phyloP scores from a whole-genome alignment of 2,797 vertebrate species.

The Catostomus latipinnis region DNA sequence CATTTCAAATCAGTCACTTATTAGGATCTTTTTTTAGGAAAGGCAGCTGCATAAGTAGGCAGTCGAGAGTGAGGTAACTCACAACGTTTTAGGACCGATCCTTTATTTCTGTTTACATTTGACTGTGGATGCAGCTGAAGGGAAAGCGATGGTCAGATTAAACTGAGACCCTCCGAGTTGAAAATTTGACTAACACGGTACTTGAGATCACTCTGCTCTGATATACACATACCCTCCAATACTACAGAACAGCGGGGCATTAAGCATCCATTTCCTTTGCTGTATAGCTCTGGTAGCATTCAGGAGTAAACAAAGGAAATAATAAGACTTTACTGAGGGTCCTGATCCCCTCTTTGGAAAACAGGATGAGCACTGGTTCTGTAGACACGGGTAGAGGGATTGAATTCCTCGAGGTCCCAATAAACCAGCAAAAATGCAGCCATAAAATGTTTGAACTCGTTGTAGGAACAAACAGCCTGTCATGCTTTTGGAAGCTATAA shows the following conservation, averaged over 20 bases:
- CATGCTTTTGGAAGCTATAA: not conserved
- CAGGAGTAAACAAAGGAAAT: conserved; percentile 38
- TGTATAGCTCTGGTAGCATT: conserved; percentile 35
- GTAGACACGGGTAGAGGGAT: not conserved
- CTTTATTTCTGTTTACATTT: conserved; percentile 3
- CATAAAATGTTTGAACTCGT: not conserved
- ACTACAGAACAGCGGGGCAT: conserved; percentile 19
- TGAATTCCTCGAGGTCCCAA: conserved; percentile 4
- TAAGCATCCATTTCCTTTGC: conserved; percentile 33
- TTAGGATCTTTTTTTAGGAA: too few relatives aligned
- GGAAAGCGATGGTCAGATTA: conserved; percentile 35
- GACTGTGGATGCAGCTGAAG: not conserved
- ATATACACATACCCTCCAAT: conserved; percentile 33
- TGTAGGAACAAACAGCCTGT: not conserved
- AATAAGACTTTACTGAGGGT: conserved; percentile 15
- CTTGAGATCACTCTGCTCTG: conserved; percentile 37
- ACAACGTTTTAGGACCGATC: not conserved
- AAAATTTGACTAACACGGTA: conserved; percentile 16
- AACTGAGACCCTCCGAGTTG: not conserved
- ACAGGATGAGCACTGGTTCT: conserved; percentile 49
- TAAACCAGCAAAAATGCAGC: conserved; percentile 6
- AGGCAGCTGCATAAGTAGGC: too few relatives aligned
- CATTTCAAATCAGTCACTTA: too few relatives aligned
- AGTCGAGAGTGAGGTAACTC: not conserved
- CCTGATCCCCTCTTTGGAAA: conserved; percentile 66